Evolutionary conservation across 2,888 invertebrate genomes (phyloP), one percentile per base, ranked within the genome.

Genomic region (Smittia aterrima): DNA sequence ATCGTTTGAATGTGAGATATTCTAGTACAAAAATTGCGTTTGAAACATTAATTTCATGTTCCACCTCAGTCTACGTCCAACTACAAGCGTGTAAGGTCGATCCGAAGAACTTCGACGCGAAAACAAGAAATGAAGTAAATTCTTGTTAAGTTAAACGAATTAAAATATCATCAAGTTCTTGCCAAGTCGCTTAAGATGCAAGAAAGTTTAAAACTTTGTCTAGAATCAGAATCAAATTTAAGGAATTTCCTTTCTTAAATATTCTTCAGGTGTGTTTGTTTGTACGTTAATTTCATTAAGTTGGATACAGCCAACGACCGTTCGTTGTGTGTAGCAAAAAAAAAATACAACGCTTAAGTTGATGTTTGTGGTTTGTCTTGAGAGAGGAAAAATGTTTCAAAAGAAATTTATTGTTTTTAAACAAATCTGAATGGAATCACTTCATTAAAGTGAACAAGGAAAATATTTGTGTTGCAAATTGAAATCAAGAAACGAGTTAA

Each of bases 251-350:
- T 64, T 64, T 64, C 64, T 27, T 64, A 64, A 62, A 58, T 32
- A 11, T 24, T 20, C 27, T 72, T 38, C 72, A 72, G 72, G 72
- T 72, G 72, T 72, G 27, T 58, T 72, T 40, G 72, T 72, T 62
- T 62, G 53, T 27, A 72, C 62, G 72, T 72, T 72, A 62, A 72
- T 72, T 72, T 54, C 54, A 62, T 70, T 53, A 38, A 70, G 18
- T 64, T 58, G 27, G 22, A 64, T 25, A 70, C 4, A 70, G 24
- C n/a, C 40, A 13, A 18, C 32, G 62, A n/a, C n/a, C n/a, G 22
- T 62, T 2, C 20, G 32, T 72, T 38, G 7, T 27, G 24, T 41
- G 53, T 72, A 22, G 32, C 27, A 22, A 41, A 41, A 71, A 68
- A n/a, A 66, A 3, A 24, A n/a, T 16, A 66, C 66, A 66, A 40